These are phyloP conservation scores for Protophormia terraenovae DNA, from an alignment of 2,888 invertebrate genomes.

Conservation along the genomic window DNA sequence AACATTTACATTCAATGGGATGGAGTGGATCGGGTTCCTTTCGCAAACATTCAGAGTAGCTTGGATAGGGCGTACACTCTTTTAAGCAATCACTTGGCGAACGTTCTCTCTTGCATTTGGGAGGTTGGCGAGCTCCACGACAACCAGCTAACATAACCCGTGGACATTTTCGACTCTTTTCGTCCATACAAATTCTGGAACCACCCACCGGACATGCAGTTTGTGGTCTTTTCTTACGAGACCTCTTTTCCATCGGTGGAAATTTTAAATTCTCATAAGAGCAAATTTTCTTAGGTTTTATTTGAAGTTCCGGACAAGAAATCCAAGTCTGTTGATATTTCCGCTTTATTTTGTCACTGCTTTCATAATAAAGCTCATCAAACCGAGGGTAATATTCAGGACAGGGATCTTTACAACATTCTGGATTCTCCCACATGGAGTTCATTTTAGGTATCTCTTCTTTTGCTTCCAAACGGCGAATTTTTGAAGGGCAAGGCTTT, in stretches of 20 bases:
- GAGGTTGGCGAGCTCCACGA: slow-evolving; percentile 57
- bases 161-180: slow-evolving; percentile 63
- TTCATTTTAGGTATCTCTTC: slow-evolving; percentile 38
- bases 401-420: slow-evolving; percentile 69
- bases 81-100: slow-evolving; percentile 59
- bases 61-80: slow-evolving; percentile 70
- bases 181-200: slow-evolving; percentile 54
- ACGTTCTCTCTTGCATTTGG: slow-evolving; percentile 65
- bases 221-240: slow-evolving; percentile 14
- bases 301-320: slow-evolving; percentile 73
- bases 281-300: slow-evolving; percentile 73
- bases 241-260: slow-evolving; percentile 64
- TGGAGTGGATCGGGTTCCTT: slow-evolving; percentile 36
- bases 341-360: slow-evolving; percentile 75
- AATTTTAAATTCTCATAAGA: slow-evolving; percentile 61
- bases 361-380: slow-evolving; percentile 76
- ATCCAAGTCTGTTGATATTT: slow-evolving; percentile 79
- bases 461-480: slow-evolving; percentile 4
- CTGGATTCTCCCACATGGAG: slow-evolving; percentile 75
- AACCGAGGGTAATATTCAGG: slow-evolving; percentile 72
- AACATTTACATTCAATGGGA: slow-evolving; percentile 70
- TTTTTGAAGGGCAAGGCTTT: slow-evolving; percentile 22
- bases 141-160: slow-evolving; percentile 66
- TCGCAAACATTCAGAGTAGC: slow-evolving; percentile 70
- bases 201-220: slow-evolving; percentile 53